phyloP scores from a whole-genome alignment of 2,888 invertebrate genomes.

The Luperina testacea region DNA sequence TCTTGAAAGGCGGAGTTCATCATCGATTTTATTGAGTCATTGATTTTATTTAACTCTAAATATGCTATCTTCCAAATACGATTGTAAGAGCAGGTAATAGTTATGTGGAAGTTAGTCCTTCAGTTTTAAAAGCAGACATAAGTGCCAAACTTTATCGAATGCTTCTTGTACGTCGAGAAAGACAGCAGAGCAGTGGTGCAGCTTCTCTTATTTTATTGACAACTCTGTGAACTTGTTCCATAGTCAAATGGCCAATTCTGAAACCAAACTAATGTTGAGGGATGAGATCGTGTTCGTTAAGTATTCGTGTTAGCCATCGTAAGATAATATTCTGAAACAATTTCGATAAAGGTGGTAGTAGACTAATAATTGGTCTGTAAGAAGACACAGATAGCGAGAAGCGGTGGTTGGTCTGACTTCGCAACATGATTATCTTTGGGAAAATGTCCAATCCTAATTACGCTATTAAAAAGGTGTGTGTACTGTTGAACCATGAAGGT shows the following conservation, averaged over 20 bases:
- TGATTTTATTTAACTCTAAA: slow-evolving; percentile 25
- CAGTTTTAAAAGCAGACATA: slow-evolving; percentile 26
- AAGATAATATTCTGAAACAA: neutral
- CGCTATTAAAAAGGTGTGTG: neutral
- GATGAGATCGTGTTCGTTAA: neutral
- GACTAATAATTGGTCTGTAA: neutral
- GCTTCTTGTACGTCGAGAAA: too few relatives aligned
- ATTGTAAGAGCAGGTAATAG: neutral
- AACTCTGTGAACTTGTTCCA: too few relatives aligned
- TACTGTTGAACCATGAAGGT: too few relatives aligned
- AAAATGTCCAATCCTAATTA: neutral
- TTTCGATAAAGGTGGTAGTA: neutral
- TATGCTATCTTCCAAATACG: slow-evolving; percentile 7
- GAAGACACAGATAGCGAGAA: neutral
- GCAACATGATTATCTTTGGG: neutral
- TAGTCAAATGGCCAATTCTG: neutral
- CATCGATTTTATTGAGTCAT: slow-evolving; percentile 9
- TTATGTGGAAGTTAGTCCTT: slow-evolving; percentile 31
- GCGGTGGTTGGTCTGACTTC: neutral
- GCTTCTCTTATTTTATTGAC: neutral
- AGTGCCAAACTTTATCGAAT: neutral
- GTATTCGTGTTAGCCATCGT: neutral
- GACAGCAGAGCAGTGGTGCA: too few relatives aligned
- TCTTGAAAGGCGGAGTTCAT: slow-evolving; percentile 13
- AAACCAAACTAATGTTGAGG: neutral